phyloP scores from a whole-genome alignment of 2,113 vertebrate genomes.

The Hystrix cristata region DNA sequence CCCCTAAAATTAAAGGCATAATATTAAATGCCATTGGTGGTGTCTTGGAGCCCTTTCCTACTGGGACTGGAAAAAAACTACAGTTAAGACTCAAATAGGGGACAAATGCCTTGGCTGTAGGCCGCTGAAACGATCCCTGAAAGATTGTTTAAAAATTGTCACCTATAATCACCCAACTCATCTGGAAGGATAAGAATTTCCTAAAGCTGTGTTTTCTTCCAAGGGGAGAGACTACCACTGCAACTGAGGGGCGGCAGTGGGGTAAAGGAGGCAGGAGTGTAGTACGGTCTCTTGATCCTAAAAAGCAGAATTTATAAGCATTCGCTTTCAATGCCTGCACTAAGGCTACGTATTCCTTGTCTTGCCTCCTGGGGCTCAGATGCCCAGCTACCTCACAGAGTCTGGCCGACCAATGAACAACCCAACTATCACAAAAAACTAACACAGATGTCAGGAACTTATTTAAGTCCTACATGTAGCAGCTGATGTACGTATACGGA shows the following conservation, averaged over 20 bases:
- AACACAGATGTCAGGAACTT: slow-evolving; percentile 47
- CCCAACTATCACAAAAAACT: slow-evolving; percentile 26
- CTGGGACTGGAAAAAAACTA: slow-evolving; percentile 51
- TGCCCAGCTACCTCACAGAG: neutral
- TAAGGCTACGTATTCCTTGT: neutral
- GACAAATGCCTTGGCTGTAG: slow-evolving; percentile 57
- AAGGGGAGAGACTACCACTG: slow-evolving; percentile 22
- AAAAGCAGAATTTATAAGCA: slow-evolving; percentile 29
- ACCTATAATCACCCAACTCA: slow-evolving; percentile 59
- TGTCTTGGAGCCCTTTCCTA: slow-evolving; percentile 67
- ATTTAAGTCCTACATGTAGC: slow-evolving; percentile 51
- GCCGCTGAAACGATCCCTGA: slow-evolving; percentile 69
- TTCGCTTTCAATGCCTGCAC: slow-evolving; percentile 31
- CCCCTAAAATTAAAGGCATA: slow-evolving; percentile 53
- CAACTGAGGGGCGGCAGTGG: neutral
- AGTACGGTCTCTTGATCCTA: neutral
- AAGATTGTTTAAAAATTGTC: slow-evolving; percentile 65
- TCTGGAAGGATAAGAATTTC: slow-evolving; percentile 70
- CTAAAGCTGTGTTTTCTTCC: slow-evolving; percentile 65
- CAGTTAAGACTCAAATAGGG: slow-evolving; percentile 67
- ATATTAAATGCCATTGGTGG: slow-evolving; percentile 37
- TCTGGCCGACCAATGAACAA: neutral
- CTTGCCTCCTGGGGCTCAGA: slow-evolving; percentile 21
- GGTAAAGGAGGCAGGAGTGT: neutral
- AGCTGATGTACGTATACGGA: slow-evolving; percentile 43